A percentile compares a stretch with the other conserved stretches of the same genome.
phyloP scores from a whole-genome alignment of 2,797 vertebrate genomes.

The Melanotaenia parkinsoni region DNA sequence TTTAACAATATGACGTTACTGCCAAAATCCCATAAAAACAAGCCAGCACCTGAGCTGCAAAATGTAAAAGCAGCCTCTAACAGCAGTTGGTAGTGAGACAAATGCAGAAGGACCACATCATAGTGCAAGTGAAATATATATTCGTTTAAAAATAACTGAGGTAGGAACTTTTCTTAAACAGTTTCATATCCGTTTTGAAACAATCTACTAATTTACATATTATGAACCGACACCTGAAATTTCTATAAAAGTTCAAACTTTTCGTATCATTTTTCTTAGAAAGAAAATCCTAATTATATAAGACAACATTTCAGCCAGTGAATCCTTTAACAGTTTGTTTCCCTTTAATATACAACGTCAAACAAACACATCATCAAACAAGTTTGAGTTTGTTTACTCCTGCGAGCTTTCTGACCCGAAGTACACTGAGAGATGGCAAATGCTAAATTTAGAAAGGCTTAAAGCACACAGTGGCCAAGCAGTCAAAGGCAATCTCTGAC shows the following conservation, averaged over 20 bases:
- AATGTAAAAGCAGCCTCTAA: not conserved
- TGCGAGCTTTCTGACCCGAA: constrained; percentile 66
- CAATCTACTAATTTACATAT: not conserved
- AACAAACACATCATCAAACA: constrained; percentile 16
- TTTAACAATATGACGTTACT: too few species aligned
- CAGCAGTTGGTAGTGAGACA: not conserved
- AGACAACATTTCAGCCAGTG: not conserved
- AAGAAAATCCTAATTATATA: not conserved
- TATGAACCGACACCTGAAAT: not conserved
- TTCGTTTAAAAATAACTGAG: too few species aligned
- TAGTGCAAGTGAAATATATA: not conserved
- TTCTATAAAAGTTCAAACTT: not conserved
- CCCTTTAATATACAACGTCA: not conserved
- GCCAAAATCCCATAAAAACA: constrained; percentile 6
- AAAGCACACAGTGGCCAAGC: constrained; percentile 78
- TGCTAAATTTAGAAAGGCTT: constrained; percentile 83
- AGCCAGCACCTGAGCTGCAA: not conserved
- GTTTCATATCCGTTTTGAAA: not conserved
- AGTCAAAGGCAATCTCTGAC: constrained; percentile 76
- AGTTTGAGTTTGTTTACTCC: constrained; percentile 56
- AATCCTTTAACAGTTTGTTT: not conserved
- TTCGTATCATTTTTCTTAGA: not conserved
- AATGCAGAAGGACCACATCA: not conserved
- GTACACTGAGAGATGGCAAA: constrained; percentile 67
- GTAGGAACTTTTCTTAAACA: too few species aligned